phyloP scores from a whole-genome alignment of 2,797 vertebrate genomes.

The Pangasius mekongensis region DNA sequence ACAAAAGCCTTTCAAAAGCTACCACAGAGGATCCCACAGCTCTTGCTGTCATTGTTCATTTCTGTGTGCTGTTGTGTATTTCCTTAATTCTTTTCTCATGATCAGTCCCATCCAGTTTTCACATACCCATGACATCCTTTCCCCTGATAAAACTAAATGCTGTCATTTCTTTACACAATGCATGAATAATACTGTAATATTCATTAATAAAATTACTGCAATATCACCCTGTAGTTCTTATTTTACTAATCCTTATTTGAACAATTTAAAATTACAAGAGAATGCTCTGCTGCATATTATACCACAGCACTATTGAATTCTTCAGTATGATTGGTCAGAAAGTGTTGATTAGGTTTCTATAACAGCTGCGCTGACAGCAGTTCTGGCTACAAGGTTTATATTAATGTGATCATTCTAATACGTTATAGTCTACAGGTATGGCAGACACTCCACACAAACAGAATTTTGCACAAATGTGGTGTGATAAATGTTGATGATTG shows the following conservation, averaged over 20 bases:
- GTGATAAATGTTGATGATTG: background rate
- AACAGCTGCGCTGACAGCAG: background rate
- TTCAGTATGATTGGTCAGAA: background rate
- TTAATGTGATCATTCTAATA: background rate
- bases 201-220: background rate
- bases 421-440: background rate
- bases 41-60: conserved; percentile 3
- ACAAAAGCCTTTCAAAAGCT: conserved; percentile 23
- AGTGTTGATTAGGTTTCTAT: background rate
- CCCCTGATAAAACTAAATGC: conserved; percentile 1
- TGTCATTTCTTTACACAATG: background rate
- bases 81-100: background rate
- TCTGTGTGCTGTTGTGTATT: background rate
- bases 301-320: background rate
- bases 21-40: background rate
- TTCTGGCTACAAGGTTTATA: background rate
- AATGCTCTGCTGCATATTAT: background rate
- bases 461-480: background rate
- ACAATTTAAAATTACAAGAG: background rate
- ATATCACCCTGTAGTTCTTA: background rate
- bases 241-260: background rate
- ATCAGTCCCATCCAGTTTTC: background rate
- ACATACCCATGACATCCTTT: background rate
- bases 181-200: background rate
- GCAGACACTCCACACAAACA: background rate